Percentiles rank a stretch among this genome's conserved stretches.
phyloP scores from a whole-genome alignment of 2,797 vertebrate species.

The Lepus townsendii region DNA sequence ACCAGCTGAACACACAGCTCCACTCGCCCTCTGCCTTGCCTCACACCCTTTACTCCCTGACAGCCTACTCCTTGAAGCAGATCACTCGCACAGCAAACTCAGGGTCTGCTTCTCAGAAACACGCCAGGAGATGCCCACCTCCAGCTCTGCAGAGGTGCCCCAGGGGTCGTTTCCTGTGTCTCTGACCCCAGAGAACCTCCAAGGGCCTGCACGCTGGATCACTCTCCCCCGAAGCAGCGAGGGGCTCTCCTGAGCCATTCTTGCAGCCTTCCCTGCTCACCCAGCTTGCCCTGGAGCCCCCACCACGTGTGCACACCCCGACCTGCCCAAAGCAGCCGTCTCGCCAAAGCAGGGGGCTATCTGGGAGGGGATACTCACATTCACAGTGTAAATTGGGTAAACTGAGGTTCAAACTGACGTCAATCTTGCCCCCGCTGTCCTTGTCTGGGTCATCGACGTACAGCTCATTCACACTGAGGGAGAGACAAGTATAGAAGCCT shows the following conservation, averaged over 20 bases:
- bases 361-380: constrained; percentile 92
- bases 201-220: no score
- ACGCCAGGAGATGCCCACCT: neutral
- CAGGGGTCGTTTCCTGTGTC: neutral
- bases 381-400: constrained; percentile 98
- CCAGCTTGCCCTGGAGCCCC: neutral
- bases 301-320: neutral
- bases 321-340: neutral
- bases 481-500: constrained; percentile 76
- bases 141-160: neutral
- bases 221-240: neutral
- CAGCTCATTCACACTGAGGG: constrained; percentile 96
- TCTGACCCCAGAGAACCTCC: neutral
- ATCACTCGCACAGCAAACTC: neutral
- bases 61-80: neutral
- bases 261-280: neutral
- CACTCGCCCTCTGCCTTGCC: neutral
- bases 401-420: constrained; percentile 98
- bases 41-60: neutral
- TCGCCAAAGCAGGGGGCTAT: neutral
- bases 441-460: constrained; percentile 99
- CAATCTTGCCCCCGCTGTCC: constrained; percentile 99
- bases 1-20: neutral
- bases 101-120: neutral
- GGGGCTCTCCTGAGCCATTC: fast-evolving